Percentiles rank a stretch among this genome's conserved stretches.
phyloP scores from a whole-genome alignment of 2,888 invertebrate species.

The Agrilus biguttatus region DNA sequence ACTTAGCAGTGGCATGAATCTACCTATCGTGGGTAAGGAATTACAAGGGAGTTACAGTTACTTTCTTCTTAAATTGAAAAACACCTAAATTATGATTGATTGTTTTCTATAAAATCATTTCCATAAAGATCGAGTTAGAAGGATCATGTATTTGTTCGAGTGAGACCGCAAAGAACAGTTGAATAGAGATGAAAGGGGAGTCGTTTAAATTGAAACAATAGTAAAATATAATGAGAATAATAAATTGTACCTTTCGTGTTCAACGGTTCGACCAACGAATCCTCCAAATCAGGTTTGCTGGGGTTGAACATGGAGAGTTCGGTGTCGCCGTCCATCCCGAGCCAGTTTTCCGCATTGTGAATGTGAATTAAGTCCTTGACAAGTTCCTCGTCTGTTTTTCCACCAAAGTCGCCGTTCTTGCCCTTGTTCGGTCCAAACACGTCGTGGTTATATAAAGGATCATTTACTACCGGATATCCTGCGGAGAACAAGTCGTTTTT shows the following conservation, averaged over 20 bases:
- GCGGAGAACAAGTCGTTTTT: conserved; percentile 10
- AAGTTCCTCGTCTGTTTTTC: conserved; percentile 78
- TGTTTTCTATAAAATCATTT: too few relatives aligned
- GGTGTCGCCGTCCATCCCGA: conserved; percentile 80
- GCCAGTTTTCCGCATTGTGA: conserved; percentile 90
- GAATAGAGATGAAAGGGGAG: too few relatives aligned
- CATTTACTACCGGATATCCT: conserved; percentile 96
- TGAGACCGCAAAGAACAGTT: too few relatives aligned
- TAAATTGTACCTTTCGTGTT: conserved; percentile 26
- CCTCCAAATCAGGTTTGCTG: conserved; percentile 50
- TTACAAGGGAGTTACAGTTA: too few relatives aligned
- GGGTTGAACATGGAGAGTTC: conserved; percentile 70
- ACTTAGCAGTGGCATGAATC: too few relatives aligned
- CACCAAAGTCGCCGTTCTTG: conserved; percentile 73
- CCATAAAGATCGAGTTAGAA: too few relatives aligned
- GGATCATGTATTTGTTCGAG: too few relatives aligned
- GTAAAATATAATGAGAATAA: not conserved
- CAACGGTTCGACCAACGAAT: conserved; percentile 29
- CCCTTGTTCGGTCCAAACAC: conserved; percentile 92
- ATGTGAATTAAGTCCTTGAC: conserved; percentile 79
- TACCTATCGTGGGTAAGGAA: too few relatives aligned
- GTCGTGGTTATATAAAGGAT: conserved; percentile 90
- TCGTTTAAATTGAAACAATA: too few relatives aligned
- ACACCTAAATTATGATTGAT: too few relatives aligned
- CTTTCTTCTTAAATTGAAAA: too few relatives aligned